These are phyloP conservation scores for Myotis davidii DNA, from an alignment of 2,113 vertebrate genomes.

Conservation along the genomic window DNA sequence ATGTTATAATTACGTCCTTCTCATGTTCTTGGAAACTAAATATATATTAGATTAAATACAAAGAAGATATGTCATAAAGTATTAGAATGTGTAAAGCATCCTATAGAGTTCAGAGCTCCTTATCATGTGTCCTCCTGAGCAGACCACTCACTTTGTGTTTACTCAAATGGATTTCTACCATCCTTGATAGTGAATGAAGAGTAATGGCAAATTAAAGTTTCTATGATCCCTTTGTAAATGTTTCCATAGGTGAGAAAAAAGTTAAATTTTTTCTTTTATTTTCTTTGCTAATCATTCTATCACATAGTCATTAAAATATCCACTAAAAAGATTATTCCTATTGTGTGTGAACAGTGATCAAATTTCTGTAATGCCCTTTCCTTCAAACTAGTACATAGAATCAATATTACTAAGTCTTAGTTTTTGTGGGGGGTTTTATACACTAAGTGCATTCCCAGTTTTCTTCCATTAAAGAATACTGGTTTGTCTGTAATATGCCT, in stretches of 20 bases:
- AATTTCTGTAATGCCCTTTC: neutral
- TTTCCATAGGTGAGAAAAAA: neutral
- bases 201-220: neutral
- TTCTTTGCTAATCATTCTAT: neutral
- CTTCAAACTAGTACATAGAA: neutral
- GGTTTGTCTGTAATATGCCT: neutral
- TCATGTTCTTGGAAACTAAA: neutral
- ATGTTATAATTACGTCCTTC: neutral
- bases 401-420: neutral
- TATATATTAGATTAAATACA: neutral
- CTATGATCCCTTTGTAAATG: neutral
- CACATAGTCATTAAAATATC: neutral
- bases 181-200: neutral
- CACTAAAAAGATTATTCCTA: neutral
- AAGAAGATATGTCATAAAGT: neutral
- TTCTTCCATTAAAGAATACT: neutral
- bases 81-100: neutral
- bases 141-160: neutral
- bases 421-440: neutral
- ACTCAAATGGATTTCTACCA: neutral
- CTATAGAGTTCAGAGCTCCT: neutral
- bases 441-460: neutral
- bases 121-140: neutral
- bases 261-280: neutral
- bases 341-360: neutral